phyloP scores from a whole-genome alignment of 2,888 invertebrate genomes.

The Apamea sordens region DNA sequence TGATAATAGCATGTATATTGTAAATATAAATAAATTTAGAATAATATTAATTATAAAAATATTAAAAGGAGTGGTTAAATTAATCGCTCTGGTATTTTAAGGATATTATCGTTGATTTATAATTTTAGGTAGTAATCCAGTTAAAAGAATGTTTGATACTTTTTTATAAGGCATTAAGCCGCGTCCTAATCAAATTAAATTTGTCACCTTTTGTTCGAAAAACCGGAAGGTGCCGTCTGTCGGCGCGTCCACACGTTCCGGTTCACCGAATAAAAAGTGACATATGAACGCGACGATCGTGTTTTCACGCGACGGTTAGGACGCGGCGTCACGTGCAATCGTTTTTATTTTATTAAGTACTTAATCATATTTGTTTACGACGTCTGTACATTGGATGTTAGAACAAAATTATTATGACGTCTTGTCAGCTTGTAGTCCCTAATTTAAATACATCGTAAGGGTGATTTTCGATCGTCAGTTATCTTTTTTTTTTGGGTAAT shows the following conservation, averaged over 20 bases:
- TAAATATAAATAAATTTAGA: conserved; percentile 51
- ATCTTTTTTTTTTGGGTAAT: not conserved
- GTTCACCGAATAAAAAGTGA: not conserved
- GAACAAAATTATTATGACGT: not conserved
- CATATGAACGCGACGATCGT: not conserved
- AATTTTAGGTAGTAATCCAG: not conserved
- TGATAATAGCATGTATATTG: conserved; percentile 68
- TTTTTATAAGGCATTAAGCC: conserved; percentile 2
- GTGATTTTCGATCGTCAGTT: not conserved
- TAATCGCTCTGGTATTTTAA: conserved; percentile 50
- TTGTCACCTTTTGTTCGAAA: not conserved
- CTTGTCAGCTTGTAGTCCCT: not conserved
- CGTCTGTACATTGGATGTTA: conserved; percentile 8
- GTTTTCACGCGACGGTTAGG: not conserved
- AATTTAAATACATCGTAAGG: not conserved
- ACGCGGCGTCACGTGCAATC: conserved; percentile 5
- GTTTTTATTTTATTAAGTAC: conserved; percentile 45
- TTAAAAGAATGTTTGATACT: conserved; percentile 2
- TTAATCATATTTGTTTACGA: conserved; percentile 35
- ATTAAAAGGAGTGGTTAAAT: conserved; percentile 54
- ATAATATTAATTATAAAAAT: conserved; percentile 14
- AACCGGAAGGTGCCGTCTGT: not conserved
- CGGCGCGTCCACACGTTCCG: not conserved
- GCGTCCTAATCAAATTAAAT: not conserved
- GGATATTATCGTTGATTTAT: conserved; percentile 32